Base-by-base conservation (phyloP, 2,113 vertebrate genomes). In the Cyprinus carpio region DNA sequence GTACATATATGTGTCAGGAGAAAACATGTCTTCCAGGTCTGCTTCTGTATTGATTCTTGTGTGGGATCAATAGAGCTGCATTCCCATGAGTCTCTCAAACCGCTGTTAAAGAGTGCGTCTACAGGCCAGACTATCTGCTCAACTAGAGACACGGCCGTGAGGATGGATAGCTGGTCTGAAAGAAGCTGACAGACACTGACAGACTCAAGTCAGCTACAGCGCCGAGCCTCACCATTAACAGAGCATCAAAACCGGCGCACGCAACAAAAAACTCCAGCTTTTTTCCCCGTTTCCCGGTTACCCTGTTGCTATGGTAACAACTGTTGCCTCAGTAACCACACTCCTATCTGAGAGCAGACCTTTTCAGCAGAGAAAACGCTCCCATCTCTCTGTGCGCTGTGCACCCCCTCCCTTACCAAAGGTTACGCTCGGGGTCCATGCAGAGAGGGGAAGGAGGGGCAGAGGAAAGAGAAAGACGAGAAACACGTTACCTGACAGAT, bases 401-500 rank as follows among this genome's bases (percentile, higher is more conserved):
- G 77, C 84, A 23, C 43, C 56, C 75, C 71, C 85, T 87, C 89
- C 87, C 90, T 87, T 89, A 87, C 0, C 65, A 46, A 85, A 86
- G 89, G 89, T 86, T 86, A 90, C 89, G 88, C 90, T 93, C 93
- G 88, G 90, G 80, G 91, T 91, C 89, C 95, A 94, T 94, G 92
- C 91, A 92, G 88, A 90, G 86, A 90, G 90, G 90, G 91, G 88
- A 81, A 81, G 91, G 87, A 91, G 62, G 64, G 89, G 90, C 90
- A 54, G 46, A 78, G 46, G 89, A 88, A 90, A 93, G 93, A 91
- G 87, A 94, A 94, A 94, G 93, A 93, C 90, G 90, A 93, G 91
- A 95, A 94, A 92, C 92, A 95, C 95, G 90, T 95, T 92, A 96
- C 93, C 92, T 92, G 96, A 92, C 95, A 96, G 95, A 96, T 92